Evolutionary conservation across 2,888 invertebrate species (phyloP).

Genomic region (Yponomeuta cagnagella): DNA sequence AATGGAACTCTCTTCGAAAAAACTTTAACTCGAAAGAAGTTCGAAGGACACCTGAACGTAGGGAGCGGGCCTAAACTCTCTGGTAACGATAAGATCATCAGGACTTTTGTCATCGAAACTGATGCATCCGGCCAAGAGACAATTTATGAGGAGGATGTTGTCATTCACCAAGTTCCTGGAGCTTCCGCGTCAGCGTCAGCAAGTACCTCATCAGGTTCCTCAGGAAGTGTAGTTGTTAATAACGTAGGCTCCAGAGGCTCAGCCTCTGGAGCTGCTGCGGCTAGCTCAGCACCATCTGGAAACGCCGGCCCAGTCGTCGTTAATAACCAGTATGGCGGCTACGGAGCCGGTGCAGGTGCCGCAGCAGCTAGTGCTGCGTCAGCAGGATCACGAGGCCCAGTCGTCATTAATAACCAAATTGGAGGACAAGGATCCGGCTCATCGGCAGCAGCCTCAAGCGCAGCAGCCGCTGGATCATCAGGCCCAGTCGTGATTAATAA

Average conservation of each 20-base stretch:
- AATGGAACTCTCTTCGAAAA: conserved; percentile 34
- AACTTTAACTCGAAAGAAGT: conserved; percentile 29
- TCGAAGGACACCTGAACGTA: conserved; percentile 23
- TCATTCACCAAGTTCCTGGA: conserved; percentile 16
- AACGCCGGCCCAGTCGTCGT: not conserved
- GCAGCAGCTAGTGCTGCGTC: not conserved
- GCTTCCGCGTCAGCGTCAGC: conserved; percentile 17
- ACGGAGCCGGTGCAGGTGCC: conserved; percentile 1
- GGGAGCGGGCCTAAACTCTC: conserved; percentile 21
- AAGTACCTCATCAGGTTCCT: not conserved
- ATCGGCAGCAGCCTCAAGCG: conserved; percentile 2
- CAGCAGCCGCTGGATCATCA: not conserved
- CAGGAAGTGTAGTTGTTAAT: not conserved
- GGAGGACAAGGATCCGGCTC: not conserved
- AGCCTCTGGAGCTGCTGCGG: conserved; percentile 3
- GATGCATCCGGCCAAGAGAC: conserved; percentile 40
- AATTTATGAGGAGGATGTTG: conserved; percentile 45
- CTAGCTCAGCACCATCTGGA: conserved; percentile 11
- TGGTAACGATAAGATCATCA: conserved; percentile 32
- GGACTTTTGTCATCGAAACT: conserved; percentile 32
- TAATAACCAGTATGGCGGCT: not conserved
- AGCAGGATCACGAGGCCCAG: not conserved
- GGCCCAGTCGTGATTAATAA: not conserved
- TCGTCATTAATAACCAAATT: conserved; percentile 3
- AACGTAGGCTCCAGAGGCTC: not conserved